Conservation (phyloP, 2,797 vertebrate genomes). For the Mastacembelus armatus region DNA sequence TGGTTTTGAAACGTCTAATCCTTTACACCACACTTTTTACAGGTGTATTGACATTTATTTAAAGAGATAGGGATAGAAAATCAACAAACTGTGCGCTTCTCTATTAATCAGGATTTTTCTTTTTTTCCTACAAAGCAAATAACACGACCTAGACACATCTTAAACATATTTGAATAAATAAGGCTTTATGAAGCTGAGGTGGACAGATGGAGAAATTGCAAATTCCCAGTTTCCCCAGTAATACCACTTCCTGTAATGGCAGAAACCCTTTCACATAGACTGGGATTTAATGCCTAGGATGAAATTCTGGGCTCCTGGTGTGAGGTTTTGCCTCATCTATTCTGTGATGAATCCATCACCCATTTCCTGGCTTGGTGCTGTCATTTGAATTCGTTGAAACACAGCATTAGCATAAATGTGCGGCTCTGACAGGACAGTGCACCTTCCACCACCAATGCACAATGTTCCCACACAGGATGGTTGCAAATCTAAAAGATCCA, state of each 20-base stretch:
- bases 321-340: slow-evolving; percentile 71
- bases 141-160: background rate
- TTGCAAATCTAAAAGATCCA: slow-evolving; percentile 21
- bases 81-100: background rate
- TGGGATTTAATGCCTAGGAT: slow-evolving; percentile 63
- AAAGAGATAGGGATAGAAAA: background rate
- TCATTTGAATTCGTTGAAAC: slow-evolving; percentile 62
- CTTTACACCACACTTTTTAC: background rate
- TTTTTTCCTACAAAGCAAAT: background rate
- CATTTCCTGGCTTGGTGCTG: slow-evolving; percentile 46
- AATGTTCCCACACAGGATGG: background rate
- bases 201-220: slow-evolving; percentile 49
- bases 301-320: slow-evolving; percentile 67
- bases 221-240: slow-evolving; percentile 44
- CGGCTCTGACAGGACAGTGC: slow-evolving; percentile 24
- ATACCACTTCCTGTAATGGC: slow-evolving; percentile 41
- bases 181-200: slow-evolving; percentile 15
- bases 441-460: background rate
- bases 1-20: no score
- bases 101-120: background rate
- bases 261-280: slow-evolving; percentile 50
- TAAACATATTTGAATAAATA: background rate
- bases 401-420: slow-evolving; percentile 69
- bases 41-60: background rate
- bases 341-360: slow-evolving; percentile 73